Conservation (phyloP, 2,797 vertebrate species). For the Clarias laeviceps region DNA sequence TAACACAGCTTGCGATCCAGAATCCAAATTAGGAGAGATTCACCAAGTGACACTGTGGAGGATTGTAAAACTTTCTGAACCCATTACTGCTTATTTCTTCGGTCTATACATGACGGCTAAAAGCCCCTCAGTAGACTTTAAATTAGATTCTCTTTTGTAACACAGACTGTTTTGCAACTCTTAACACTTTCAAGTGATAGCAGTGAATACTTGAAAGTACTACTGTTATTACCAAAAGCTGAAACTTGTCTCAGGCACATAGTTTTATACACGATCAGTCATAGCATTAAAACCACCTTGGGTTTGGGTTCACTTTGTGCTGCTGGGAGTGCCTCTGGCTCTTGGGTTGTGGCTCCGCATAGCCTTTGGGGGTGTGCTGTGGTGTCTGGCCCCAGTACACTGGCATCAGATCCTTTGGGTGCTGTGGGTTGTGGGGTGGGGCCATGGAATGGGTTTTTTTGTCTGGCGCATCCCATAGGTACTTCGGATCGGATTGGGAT, state of each 20-base stretch:
- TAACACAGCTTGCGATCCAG: constrained; percentile 3
- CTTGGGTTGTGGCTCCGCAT: no score
- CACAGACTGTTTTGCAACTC: neutral
- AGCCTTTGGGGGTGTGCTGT: no score
- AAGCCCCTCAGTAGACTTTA: neutral
- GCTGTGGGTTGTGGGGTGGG: no score
- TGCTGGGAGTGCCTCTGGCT: no score
- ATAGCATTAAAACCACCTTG: no score
- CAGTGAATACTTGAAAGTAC: neutral
- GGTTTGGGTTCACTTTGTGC: no score
- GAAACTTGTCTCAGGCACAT: neutral
- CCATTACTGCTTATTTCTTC: constrained; percentile 14
- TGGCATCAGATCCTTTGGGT: no score
- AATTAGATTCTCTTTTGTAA: neutral
- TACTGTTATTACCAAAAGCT: neutral
- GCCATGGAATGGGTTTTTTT: no score
- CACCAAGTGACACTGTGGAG: constrained; percentile 8
- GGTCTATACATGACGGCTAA: neutral
- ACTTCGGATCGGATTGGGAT: no score
- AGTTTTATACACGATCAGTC: neutral
- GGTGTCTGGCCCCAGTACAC: no score
- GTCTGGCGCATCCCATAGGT: no score
- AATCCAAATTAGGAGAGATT: constrained; percentile 18
- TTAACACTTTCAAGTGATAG: neutral
- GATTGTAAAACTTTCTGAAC: neutral